Base-by-base conservation (phyloP, 2,888 invertebrate genomes). In the Idaea straminata region DNA sequence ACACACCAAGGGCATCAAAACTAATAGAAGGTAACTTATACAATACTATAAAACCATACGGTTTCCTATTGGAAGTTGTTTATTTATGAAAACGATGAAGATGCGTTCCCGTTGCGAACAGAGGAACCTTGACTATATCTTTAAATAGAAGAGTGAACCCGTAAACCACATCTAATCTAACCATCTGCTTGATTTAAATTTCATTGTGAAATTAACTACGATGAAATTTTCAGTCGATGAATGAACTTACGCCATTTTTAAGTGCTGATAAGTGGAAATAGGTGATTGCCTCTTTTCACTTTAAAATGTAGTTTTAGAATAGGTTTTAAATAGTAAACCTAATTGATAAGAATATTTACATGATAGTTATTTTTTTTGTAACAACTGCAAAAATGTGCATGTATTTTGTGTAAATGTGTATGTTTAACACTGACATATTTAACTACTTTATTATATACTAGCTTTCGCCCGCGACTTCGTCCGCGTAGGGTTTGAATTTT, bases 51-150 rank as follows among this genome's bases (percentile, higher is more conserved):
- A 47, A 47, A 47, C 47, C 47, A 47, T 10, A 47, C 47, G 47
- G 13, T 13, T 59, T 65, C 61, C 62, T 64, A 66, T 65, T 64
- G 61, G 62, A 60, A 67, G 71, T 68, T 74, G 76, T 77, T 77
- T 80, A 77, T 79, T 80, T 77, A 74, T 78, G 72, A 65, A 72
- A 69, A 72, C 63, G 60, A 61, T 69, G 66, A 64, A 71, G 72
- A 74, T 73, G 74, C 72, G 74, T 70, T 74, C 72, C 62, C 71
- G 69, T 69, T 76, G 64, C 72, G 72, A 74, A 72, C 69, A 64
- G 64, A 61, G 59, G 66, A 79, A 83, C 86, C 86, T 85, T 86
- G 86, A 85, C 85, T 85, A 77, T 82, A 71, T 85, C 84, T 80
- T 76, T 69, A 77, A 85, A 86, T 85, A 86, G 83, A 84, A 77